Base-by-base conservation (phyloP, 2,797 vertebrate genomes). In the Notolepis coatsorum region DNA sequence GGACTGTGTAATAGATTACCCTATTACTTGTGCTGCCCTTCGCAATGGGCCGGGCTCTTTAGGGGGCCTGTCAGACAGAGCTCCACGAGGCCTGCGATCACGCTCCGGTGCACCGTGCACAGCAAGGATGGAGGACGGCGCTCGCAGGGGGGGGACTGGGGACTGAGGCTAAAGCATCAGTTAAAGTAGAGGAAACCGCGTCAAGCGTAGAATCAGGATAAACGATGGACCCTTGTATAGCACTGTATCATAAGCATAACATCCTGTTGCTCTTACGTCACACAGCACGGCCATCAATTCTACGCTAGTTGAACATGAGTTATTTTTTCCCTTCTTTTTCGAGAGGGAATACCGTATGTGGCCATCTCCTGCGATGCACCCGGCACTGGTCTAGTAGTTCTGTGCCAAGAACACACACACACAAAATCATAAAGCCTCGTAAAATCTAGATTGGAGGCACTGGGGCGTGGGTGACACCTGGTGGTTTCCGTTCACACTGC, bases 11-110 rank as follows among this genome's bases (percentile, higher is more conserved):
- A 94, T 89, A 92, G 88, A 93, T 92, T 86, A 92, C 87, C 88
- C 91, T 89, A 91, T 92, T 92, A 92, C 89, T 81, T 81, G 78
- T 69, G 69, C 86, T 91, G 87, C 86, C 88, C 89, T 91, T 92
- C 73, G 65, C 80, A 84, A 84, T 86, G 78, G 76, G 79, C 81
- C 61, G 75, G 75, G 76, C 79, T 79, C 77, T 59, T n/a, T 3
- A n/a, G 64, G 81, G 73, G 72, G 81, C 78, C 76, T 85, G 84
- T 81, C 84, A 77, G 78, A 75, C 78, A 61, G 81, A 7, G 56
- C 55, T 80, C 75, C 78, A 10, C n/a, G 21, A 79, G 73, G 71
- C 50, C n/a, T 79, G 68, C 56, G 71, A 68, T 76, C 86, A 86
- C 57, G 82, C 84, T 73, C 67, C 60, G 82, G 66, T 85, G 85